These are phyloP conservation scores for Amphiprion percula DNA, from an alignment of 2,113 vertebrate species.

Conservation along the genomic window DNA sequence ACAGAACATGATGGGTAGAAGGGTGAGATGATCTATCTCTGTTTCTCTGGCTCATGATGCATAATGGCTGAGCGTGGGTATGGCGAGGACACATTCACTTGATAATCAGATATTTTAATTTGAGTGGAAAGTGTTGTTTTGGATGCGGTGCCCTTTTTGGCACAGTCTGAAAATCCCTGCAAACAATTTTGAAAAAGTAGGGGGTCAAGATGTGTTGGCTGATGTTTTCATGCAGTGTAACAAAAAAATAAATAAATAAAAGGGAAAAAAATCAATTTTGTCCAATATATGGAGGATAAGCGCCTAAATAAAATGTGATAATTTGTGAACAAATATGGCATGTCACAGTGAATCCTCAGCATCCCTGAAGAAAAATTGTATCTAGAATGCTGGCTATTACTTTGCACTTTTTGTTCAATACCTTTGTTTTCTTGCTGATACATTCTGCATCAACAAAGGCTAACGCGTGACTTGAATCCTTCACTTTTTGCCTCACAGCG, in stretches of 20 bases:
- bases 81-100: conserved; percentile 3
- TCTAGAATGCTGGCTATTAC: not conserved
- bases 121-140: not conserved
- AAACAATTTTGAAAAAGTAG: not conserved
- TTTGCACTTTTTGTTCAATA: not conserved
- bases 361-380: not conserved
- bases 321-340: not conserved
- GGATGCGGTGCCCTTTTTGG: not conserved
- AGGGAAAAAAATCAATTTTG: too few relatives aligned
- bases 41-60: conserved; percentile 9
- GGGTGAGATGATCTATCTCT: conserved; percentile 17
- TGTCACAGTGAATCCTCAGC: not conserved
- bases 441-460: conserved; percentile 4
- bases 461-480: conserved; percentile 36
- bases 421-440: not conserved
- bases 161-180: not conserved
- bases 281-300: not conserved
- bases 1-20: conserved; percentile 30
- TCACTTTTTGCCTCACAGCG: conserved; percentile 27
- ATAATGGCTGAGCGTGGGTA: not conserved
- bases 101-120: conserved; percentile 23
- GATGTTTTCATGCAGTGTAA: too few relatives aligned
- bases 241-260: too few relatives aligned
- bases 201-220: not conserved
- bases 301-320: not conserved